Conservation (phyloP, 2,888 invertebrate species). For the Hipparchia semele region DNA sequence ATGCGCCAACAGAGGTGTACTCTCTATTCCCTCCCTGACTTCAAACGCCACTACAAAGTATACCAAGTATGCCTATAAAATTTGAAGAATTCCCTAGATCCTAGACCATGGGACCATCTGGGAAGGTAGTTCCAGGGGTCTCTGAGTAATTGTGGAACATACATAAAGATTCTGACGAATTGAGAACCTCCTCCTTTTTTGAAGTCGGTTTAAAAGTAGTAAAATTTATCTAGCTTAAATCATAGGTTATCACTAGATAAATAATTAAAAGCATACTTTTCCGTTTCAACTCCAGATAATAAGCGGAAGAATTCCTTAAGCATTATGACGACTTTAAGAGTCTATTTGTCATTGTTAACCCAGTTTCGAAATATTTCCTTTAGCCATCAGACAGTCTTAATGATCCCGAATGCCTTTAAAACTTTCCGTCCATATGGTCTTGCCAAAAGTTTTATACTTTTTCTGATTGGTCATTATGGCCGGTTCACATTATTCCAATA, state of each 20-base stretch:
- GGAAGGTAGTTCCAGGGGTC: too few relatives aligned
- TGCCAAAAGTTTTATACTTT: constrained; percentile 52
- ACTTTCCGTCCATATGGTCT: constrained; percentile 41
- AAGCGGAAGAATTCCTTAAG: constrained; percentile 15
- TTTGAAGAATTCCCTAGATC: too few relatives aligned
- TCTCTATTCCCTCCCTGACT: too few relatives aligned
- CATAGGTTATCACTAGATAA: neutral
- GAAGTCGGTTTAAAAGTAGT: too few relatives aligned
- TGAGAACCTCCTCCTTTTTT: too few relatives aligned
- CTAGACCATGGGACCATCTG: too few relatives aligned
- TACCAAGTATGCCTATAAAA: too few relatives aligned
- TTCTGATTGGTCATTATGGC: neutral
- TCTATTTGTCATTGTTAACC: constrained; percentile 33
- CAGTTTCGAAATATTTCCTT: constrained; percentile 27
- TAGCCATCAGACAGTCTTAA: constrained; percentile 29
- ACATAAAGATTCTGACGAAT: too few relatives aligned
- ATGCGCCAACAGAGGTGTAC: too few relatives aligned
- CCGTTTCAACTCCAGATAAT: constrained; percentile 1
- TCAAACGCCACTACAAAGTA: too few relatives aligned
- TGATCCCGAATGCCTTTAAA: constrained; percentile 27
- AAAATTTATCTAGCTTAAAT: too few relatives aligned
- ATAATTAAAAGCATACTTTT: neutral
- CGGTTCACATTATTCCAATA: neutral
- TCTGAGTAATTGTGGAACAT: too few relatives aligned
- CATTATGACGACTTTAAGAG: constrained; percentile 16